phyloP scores from a whole-genome alignment of 2,113 vertebrate genomes.

The Mesocricetus auratus region DNA sequence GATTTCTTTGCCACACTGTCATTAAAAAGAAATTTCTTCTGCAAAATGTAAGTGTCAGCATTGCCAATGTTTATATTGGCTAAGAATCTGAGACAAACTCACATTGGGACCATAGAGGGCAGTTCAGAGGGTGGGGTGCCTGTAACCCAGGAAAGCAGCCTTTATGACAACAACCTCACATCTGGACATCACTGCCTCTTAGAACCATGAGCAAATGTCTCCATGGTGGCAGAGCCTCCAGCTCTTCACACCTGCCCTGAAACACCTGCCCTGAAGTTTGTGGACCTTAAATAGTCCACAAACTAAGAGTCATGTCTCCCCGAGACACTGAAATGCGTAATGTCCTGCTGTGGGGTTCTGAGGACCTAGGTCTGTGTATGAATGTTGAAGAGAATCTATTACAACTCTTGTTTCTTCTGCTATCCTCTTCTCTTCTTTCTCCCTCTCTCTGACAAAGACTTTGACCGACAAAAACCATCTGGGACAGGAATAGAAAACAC shows the following conservation, averaged over 20 bases:
- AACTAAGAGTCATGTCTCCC: not conserved
- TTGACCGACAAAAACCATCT: not conserved
- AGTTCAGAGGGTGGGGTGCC: not conserved
- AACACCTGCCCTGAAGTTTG: not conserved
- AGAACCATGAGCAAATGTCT: slow-evolving; percentile 53
- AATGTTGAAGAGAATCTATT: not conserved
- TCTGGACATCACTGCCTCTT: not conserved
- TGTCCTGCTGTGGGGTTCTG: slow-evolving; percentile 3
- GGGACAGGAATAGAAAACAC: not conserved
- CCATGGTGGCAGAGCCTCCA: slow-evolving; percentile 59
- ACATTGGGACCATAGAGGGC: not conserved
- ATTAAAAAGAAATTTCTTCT: slow-evolving; percentile 1
- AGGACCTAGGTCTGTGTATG: not conserved
- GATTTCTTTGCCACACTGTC: not conserved
- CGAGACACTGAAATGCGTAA: not conserved
- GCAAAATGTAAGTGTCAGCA: not conserved
- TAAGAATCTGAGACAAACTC: not conserved
- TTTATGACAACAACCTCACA: not conserved
- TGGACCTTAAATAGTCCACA: not conserved
- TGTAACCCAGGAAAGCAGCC: not conserved
- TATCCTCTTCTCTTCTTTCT: too few relatives aligned
- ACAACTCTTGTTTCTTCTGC: not conserved
- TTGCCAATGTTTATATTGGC: not conserved
- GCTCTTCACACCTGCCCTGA: not conserved
- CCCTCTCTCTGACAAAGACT: not conserved